Percentiles rank a stretch among this genome's conserved stretches.
Evolutionary conservation across 2,888 invertebrate genomes (phyloP).

Genomic region (Penaeus monodon): DNA sequence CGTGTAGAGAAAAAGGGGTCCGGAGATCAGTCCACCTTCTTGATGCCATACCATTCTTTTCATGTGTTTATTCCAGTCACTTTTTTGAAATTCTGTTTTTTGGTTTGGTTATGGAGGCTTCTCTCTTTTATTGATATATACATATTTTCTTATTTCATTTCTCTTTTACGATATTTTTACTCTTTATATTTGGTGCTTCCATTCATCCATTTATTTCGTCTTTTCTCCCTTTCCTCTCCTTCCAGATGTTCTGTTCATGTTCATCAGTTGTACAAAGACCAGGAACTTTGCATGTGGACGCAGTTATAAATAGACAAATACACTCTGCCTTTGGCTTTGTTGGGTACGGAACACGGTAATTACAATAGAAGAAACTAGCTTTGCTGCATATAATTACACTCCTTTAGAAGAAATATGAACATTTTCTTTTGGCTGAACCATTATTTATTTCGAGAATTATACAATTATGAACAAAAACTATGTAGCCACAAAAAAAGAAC

Average conservation of each 20-base stretch:
- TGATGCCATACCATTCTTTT: background rate
- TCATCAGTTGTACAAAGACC: background rate
- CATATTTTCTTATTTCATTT: background rate
- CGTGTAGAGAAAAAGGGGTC: background rate
- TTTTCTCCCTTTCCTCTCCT: conserved; percentile 7
- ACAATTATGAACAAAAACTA: too few species aligned
- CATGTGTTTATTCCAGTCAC: background rate
- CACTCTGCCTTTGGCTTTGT: too few species aligned
- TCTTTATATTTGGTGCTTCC: background rate
- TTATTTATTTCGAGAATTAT: too few species aligned
- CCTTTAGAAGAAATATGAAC: too few species aligned
- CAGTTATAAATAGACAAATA: too few species aligned
- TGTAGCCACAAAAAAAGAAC: too few species aligned
- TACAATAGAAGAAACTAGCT: too few species aligned
- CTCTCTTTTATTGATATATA: background rate
- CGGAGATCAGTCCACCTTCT: background rate
- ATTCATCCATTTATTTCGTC: background rate
- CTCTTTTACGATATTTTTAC: background rate
- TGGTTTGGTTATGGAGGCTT: background rate
- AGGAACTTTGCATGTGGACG: conserved; percentile 3
- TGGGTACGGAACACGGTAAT: too few species aligned
- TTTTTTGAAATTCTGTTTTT: background rate
- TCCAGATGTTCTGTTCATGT: too few species aligned
- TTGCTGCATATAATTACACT: too few species aligned
- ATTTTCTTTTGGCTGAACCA: too few species aligned